phyloP scores from a whole-genome alignment of 2,113 vertebrate species.

The Chloebia gouldiae region DNA sequence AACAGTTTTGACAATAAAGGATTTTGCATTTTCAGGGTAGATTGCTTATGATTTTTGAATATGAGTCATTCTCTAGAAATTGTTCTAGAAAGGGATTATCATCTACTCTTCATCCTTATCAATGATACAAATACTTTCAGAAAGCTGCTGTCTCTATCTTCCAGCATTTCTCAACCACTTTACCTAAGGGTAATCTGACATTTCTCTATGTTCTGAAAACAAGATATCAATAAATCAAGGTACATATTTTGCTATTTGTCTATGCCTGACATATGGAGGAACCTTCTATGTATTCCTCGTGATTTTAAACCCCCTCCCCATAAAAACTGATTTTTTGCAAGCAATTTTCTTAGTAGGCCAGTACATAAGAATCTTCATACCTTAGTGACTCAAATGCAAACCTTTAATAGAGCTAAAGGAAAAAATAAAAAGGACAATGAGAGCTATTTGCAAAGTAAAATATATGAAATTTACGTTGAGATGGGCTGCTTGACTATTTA shows the following conservation, averaged over 20 bases:
- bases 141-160: not conserved
- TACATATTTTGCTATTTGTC: not conserved
- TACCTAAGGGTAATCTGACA: not conserved
- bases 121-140: not conserved
- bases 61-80: not conserved
- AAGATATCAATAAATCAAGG: not conserved
- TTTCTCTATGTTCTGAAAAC: not conserved
- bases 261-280: rapidly evolving
- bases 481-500: not conserved
- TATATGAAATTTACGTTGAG: not conserved
- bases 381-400: not conserved
- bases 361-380: not conserved
- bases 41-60: not conserved
- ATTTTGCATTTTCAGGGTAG: not conserved
- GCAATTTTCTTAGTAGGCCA: not conserved
- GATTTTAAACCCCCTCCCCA: not conserved
- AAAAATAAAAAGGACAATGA: not conserved
- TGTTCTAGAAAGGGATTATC: not conserved
- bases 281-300: not conserved
- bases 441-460: not conserved
- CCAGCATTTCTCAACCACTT: not conserved
- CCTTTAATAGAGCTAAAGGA: not conserved
- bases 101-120: not conserved
- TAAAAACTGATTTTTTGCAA: not conserved
- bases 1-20: not conserved